These are phyloP conservation scores for Triops cancriformis DNA, from an alignment of 1,140 invertebrate species.

Conservation along the genomic window DNA sequence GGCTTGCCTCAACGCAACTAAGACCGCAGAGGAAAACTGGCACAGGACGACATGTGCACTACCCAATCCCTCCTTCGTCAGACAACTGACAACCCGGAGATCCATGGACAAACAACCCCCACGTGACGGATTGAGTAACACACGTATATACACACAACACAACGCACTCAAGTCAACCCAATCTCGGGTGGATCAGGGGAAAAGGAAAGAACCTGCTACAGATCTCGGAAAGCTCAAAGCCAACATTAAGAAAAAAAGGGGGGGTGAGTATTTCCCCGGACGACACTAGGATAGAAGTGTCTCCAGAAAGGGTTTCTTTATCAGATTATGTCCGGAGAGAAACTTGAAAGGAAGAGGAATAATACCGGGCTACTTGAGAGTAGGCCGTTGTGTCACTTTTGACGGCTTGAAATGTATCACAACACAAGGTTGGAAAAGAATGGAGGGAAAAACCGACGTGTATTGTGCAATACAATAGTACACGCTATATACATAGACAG, in stretches of 20 bases:
- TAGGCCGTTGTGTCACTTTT: not conserved
- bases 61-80: not conserved
- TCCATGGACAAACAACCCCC: not conserved
- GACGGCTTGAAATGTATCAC: not conserved
- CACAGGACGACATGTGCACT: not conserved
- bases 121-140: not conserved
- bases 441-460: not conserved
- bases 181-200: not conserved
- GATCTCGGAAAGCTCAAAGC: not conserved
- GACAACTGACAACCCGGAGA: not conserved
- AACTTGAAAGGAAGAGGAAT: not conserved
- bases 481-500: not conserved
- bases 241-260: not conserved
- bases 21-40: not conserved
- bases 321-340: not conserved
- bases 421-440: not conserved
- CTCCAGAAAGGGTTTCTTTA: not conserved
- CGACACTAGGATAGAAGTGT: not conserved
- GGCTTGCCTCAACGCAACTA: not conserved
- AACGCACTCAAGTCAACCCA: not conserved
- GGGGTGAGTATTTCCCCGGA: not conserved
- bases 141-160: not conserved
- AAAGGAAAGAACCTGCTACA: not conserved
- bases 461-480: no score
- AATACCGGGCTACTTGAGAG: not conserved